Base-by-base conservation (phyloP, 1,140 invertebrate genomes). In the Sarcophaga bullata region DNA sequence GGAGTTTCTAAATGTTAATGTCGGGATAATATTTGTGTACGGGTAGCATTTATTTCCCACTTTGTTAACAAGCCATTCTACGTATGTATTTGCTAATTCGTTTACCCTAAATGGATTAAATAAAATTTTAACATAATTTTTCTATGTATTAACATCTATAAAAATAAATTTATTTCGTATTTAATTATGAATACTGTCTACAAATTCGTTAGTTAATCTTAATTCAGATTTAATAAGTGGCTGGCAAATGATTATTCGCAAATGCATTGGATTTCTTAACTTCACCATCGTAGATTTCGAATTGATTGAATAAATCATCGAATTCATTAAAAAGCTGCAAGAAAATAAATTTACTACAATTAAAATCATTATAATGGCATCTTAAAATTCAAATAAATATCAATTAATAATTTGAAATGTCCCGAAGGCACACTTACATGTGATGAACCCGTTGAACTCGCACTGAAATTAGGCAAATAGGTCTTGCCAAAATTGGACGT, bases 281-380 rank as follows among this genome's bases (percentile, higher is more conserved):
- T 9, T 68, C 62, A 68, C 82, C 82, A 73, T 85, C 85, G 73
- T 86, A 85, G 82, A 89, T 85, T 49, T 89, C 84, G 78, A 89
- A 86, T 81, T 88, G 87, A 81, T 86, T 86, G 50, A 90, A 85
- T 50, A 90, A 85, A 81, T 88, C 85, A 83, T 90, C 86, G 80
- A 90, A 89, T 62, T 89, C 88, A 72, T 86, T 90, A 75, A 86
- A 89, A 25, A 89, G 87, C 88, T 90, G 80, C 13, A 86, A 85
- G 25, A 80, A 73, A 75, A 83, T 37, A 81, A 83, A 25, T 50
- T 68, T 68, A 68, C 62, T 68, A 68, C 17, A 68, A 19, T 68
- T 6, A 68, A 25, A 68, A 68, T 68, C 5, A 72, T 4, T 47
- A 9, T n/a, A 58, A 68, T 82, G 37, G 75, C 11, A 17, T 8